Conservation (phyloP, 2,113 vertebrate genomes). For the Xiphorhynchus elegans region DNA sequence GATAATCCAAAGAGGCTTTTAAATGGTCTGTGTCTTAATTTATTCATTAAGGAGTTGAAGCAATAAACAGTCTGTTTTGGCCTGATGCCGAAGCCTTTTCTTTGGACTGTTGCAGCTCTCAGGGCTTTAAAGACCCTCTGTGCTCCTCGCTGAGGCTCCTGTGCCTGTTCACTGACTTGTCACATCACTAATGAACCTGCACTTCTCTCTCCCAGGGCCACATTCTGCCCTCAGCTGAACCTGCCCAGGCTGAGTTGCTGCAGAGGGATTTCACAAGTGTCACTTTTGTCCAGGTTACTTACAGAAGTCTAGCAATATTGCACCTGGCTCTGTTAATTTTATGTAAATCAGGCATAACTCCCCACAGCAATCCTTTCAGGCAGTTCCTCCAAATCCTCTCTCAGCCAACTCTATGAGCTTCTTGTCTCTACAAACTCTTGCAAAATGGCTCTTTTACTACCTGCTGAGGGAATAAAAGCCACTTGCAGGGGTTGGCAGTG, state of each 20-base stretch:
- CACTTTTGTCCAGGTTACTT: neutral
- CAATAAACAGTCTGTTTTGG: constrained; percentile 44
- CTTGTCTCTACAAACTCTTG: neutral
- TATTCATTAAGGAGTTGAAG: constrained; percentile 22
- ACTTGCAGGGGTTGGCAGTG: neutral
- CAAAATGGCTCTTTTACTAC: constrained; percentile 13
- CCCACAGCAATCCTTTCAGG: neutral
- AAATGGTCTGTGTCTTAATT: constrained; percentile 32
- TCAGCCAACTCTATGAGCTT: neutral
- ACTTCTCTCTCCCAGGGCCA: constrained; percentile 1
- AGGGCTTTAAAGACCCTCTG: neutral
- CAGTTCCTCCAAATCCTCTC: neutral
- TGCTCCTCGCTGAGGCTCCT: neutral
- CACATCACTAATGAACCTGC: constrained; percentile 30
- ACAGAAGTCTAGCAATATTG: neutral
- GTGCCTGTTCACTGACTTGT: constrained; percentile 44
- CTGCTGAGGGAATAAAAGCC: neutral
- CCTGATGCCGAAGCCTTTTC: neutral
- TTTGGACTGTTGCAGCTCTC: neutral
- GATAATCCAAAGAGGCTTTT: constrained; percentile 36
- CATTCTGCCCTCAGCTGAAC: constrained; percentile 44
- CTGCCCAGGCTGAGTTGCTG: neutral
- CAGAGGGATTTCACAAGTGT: constrained; percentile 25
- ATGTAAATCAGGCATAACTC: neutral
- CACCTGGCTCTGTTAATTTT: constrained; percentile 25